A percentile compares a stretch with the other conserved stretches of the same genome.
These are phyloP conservation scores for Cryptocephalus primarius DNA, from an alignment of 2,888 invertebrate species.

Conservation along the genomic window DNA sequence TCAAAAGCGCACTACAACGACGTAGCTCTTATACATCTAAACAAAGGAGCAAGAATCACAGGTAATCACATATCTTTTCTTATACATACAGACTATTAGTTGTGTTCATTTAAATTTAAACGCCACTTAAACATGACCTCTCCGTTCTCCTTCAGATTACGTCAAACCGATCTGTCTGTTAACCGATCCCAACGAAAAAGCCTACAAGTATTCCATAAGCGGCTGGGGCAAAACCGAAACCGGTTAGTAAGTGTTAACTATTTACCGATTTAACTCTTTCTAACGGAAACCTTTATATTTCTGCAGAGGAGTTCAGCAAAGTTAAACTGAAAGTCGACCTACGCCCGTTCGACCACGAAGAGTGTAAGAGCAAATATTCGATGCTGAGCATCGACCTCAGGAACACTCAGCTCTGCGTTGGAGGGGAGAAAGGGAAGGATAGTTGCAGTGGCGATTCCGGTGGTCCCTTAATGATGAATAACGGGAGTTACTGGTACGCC, in stretches of 20 bases:
- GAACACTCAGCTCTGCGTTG: slow-evolving; percentile 59
- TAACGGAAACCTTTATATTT: too few species aligned
- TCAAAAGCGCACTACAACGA: slow-evolving; percentile 32
- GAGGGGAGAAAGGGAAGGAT: slow-evolving; percentile 56
- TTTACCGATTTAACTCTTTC: neutral
- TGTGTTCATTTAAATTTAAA: too few species aligned
- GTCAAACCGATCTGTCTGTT: slow-evolving; percentile 32
- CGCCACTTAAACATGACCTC: too few species aligned
- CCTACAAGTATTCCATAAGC: slow-evolving; percentile 29
- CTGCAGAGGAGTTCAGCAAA: slow-evolving; percentile 20
- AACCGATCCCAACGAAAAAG: slow-evolving; percentile 4
- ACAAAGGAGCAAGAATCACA: slow-evolving; percentile 32
- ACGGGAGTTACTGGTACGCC: slow-evolving; percentile 32
- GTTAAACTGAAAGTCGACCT: slow-evolving; percentile 54
- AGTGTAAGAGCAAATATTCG: slow-evolving; percentile 44
- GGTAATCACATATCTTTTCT: slow-evolving; percentile 34
- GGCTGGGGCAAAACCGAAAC: slow-evolving; percentile 45
- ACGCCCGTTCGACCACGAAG: slow-evolving; percentile 42
- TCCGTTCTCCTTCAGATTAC: neutral
- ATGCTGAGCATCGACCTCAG: slow-evolving; percentile 40
- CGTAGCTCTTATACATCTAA: slow-evolving; percentile 40
- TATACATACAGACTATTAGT: too few species aligned
- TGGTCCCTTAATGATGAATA: slow-evolving; percentile 57
- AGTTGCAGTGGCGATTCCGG: slow-evolving; percentile 74
- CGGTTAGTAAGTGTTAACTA: slow-evolving; percentile 12